Base-by-base conservation (phyloP, 1,140 invertebrate genomes). In the Lepeophtheirus salmonis region DNA sequence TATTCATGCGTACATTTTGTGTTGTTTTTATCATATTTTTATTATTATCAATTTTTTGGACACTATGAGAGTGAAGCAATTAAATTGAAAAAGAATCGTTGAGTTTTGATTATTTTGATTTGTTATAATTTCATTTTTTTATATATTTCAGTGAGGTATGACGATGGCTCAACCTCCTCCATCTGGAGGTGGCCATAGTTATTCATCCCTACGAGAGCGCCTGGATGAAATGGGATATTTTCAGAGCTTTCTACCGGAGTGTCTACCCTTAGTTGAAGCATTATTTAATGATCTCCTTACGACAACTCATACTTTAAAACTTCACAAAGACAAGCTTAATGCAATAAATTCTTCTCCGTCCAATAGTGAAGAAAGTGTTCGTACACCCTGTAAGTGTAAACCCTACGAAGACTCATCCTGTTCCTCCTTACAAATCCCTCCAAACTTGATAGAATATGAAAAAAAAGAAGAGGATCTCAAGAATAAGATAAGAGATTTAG, bases 1-100 rank as follows among this genome's bases (percentile, higher is more conserved):
- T 89, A 82, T 74, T 85, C 82, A 49, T 94, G 82, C 73, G 67
- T 68, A 2, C 89, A 95, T 76, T 94, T 94, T 70, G 50, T 83
- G 3, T 66, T 78, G 4, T 95, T 95, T 70, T 79, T 82, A 62
- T 24, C 83, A 1, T 89, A 87, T 73, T 92, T 89, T 68, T 83
- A 87, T 74, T 78, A 79, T 64, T 71, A 77, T 65, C 86, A 89
- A 69, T 77, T 87, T 57, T 50, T 14, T 12, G 63, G 63, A 0
- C 12, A 57, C 18, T 62, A 66, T 53, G 54, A 64, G 52, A 57
- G 30, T n/a, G 6, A n/a, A 41, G 30, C 6, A 41, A 10, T 41
- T 41, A 41, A 10, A 6, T n/a, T 41, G n/a, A n/a, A n/a, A n/a
- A n/a, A n/a, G n/a, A n/a, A n/a, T n/a, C n/a, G n/a, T n/a, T n/a